Conservation (phyloP, 2,888 invertebrate species). For the Ashinkailepas kermadecensis region DNA sequence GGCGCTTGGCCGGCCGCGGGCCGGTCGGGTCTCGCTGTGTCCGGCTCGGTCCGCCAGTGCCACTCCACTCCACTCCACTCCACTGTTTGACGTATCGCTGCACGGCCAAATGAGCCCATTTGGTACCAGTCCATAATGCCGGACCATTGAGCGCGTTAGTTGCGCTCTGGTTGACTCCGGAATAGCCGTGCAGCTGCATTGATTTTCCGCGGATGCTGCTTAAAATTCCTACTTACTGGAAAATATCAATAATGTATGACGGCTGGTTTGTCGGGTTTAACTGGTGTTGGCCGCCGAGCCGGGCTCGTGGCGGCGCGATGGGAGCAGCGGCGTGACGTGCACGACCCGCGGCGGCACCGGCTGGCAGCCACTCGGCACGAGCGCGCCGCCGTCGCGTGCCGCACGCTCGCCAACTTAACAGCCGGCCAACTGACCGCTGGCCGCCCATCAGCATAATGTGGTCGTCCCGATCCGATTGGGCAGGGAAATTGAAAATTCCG, state of each 20-base stretch:
- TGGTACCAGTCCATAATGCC: neutral
- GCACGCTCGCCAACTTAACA: neutral
- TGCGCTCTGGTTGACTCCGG: neutral
- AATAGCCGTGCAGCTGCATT: neutral
- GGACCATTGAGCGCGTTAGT: neutral
- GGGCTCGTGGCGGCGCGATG: no score
- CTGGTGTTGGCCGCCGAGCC: neutral
- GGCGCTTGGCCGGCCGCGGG: neutral
- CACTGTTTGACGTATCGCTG: constrained; percentile 32
- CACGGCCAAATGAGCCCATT: constrained; percentile 5
- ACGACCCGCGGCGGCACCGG: no score
- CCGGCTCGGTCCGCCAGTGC: neutral
- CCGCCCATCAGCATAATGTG: neutral
- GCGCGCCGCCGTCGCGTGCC: neutral
- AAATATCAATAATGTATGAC: constrained; percentile 19
- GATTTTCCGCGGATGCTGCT: constrained; percentile 5
- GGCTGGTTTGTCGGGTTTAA: neutral
- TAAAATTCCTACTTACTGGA: constrained; percentile 11
- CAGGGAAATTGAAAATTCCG: constrained; percentile 16
- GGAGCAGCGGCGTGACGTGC: neutral
- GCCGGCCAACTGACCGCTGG: constrained; percentile 5
- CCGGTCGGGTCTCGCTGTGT: neutral
- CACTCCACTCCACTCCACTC: neutral
- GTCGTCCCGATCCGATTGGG: neutral
- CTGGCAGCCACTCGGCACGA: no score